These are phyloP conservation scores for Clarias batrachus DNA, from an alignment of 2,113 vertebrate genomes.

Conservation along the genomic window DNA sequence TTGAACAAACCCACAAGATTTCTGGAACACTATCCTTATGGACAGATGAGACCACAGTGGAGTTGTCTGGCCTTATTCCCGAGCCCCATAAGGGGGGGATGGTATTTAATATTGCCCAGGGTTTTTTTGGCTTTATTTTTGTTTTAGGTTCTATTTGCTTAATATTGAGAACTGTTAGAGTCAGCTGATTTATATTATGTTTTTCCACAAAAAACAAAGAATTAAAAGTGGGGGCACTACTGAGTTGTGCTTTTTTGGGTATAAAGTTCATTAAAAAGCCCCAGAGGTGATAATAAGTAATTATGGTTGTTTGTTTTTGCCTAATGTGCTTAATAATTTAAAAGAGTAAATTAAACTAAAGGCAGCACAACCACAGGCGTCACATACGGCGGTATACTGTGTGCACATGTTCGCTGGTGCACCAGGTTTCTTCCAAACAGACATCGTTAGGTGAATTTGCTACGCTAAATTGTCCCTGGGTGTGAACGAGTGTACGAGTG, in stretches of 20 bases:
- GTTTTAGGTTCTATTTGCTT: too few relatives aligned
- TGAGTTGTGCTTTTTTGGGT: not conserved
- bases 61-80: too few relatives aligned
- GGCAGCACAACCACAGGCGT: not conserved
- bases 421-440: not conserved
- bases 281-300: not conserved
- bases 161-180: too few relatives aligned
- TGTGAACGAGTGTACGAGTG: not conserved
- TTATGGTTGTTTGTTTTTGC: not conserved
- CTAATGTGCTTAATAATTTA: not conserved
- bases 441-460: not conserved
- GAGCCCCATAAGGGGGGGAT: too few relatives aligned
- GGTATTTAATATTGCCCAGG: too few relatives aligned
- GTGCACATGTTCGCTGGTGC: not conserved
- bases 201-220: too few relatives aligned
- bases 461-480: not conserved
- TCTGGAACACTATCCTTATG: too few relatives aligned
- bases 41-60: too few relatives aligned
- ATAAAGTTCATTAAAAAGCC: not conserved
- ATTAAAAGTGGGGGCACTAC: not conserved
- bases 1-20: too few relatives aligned
- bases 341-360: not conserved
- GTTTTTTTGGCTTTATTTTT: too few relatives aligned
- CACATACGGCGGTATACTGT: not conserved
- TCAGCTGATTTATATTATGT: too few relatives aligned